Evolutionary conservation across 2,888 invertebrate genomes (phyloP).

Genomic region (Plutella xylostella): DNA sequence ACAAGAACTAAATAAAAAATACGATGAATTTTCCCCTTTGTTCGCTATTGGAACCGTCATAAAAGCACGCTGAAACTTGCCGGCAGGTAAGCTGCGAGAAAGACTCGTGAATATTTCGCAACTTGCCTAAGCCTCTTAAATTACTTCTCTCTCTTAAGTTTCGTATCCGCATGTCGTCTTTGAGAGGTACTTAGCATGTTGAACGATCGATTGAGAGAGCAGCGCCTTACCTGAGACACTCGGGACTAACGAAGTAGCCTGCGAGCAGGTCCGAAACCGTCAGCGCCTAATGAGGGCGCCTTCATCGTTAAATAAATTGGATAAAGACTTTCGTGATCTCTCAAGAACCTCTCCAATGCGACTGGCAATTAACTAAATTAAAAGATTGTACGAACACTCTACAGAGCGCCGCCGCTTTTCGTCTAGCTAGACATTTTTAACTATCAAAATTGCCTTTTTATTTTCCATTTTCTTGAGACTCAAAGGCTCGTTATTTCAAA

Average conservation of each 20-base stretch:
- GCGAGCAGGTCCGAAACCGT: conserved; percentile 1
- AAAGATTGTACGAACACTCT: conserved; percentile 63
- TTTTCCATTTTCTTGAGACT: conserved; percentile 17
- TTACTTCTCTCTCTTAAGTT: too few species aligned
- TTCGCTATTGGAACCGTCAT: too few species aligned
- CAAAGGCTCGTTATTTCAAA: conserved; percentile 21
- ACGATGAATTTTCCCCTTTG: too few species aligned
- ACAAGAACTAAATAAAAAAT: too few species aligned
- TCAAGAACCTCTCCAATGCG: conserved; percentile 62
- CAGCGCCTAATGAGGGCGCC: conserved; percentile 53
- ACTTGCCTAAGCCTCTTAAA: too few species aligned
- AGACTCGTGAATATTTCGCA: too few species aligned
- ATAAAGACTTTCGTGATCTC: conserved; percentile 69
- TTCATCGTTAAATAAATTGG: conserved; percentile 69
- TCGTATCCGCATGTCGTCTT: too few species aligned
- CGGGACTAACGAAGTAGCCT: background rate
- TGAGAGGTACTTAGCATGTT: too few species aligned
- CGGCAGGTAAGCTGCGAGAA: too few species aligned
- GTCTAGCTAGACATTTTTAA: conserved; percentile 23
- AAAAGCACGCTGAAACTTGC: too few species aligned
- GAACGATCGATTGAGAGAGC: background rate
- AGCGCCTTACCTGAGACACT: background rate
- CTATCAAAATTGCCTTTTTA: conserved; percentile 20
- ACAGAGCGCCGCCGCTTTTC: conserved; percentile 45
- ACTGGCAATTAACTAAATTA: conserved; percentile 69